Conservation (phyloP, 2,888 invertebrate genomes). For the Melanotus villosus region DNA sequence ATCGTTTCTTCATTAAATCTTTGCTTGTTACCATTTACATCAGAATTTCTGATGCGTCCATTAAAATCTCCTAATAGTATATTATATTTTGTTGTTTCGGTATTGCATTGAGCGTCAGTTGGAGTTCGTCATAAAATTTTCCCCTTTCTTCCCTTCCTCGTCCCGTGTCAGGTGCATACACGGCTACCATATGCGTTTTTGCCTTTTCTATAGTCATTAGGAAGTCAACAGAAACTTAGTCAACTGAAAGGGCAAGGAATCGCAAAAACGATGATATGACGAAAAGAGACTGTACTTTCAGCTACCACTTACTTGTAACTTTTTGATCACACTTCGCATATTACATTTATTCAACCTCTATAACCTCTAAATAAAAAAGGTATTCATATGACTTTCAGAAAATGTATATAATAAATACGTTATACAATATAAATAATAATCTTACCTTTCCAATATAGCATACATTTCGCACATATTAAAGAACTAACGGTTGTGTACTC, state of each 20-base stretch:
- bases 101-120: neutral
- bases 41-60: neutral
- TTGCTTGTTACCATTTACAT: neutral
- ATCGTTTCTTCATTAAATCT: neutral
- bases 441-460: neutral
- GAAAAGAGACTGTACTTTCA: too few species aligned
- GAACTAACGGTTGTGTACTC: neutral
- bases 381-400: too few species aligned
- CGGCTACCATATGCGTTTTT: constrained; percentile 5
- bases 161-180: constrained; percentile 11
- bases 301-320: too few species aligned
- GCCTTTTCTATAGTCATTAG: neutral
- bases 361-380: too few species aligned
- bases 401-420: too few species aligned
- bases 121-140: too few species aligned
- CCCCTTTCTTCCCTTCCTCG: neutral
- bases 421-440: neutral
- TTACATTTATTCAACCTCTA: too few species aligned
- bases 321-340: too few species aligned
- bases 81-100: neutral
- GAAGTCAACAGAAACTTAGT: neutral
- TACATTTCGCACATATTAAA: neutral
- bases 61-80: neutral
- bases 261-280: too few species aligned
- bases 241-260: too few species aligned